Conservation (phyloP, 1,140 invertebrate genomes). For the Homarus americanus region DNA sequence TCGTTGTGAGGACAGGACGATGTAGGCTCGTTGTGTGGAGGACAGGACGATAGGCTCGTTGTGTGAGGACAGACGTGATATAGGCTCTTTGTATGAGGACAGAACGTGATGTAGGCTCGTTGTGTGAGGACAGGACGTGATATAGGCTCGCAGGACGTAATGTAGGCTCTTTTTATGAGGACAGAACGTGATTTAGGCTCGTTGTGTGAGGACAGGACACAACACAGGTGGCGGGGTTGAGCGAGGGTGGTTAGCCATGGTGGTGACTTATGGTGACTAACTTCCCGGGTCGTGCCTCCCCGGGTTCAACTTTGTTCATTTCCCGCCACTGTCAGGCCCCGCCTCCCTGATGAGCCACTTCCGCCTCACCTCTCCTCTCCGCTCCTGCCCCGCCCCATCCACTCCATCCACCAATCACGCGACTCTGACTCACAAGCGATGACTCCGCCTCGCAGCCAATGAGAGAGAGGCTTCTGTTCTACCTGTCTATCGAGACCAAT, state of each 20-base stretch:
- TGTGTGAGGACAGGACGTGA: neutral
- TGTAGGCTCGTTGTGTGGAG: no score
- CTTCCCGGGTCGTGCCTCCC: conserved; percentile 5
- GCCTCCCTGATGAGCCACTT: conserved; percentile 37
- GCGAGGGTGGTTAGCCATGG: neutral
- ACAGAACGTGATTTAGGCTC: neutral
- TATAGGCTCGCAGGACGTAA: neutral
- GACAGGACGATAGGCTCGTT: neutral
- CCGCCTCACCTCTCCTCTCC: conserved; percentile 12
- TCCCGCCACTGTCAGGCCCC: conserved; percentile 52
- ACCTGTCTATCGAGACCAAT: conserved; percentile 44
- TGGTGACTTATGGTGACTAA: conserved; percentile 11
- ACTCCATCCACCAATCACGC: conserved; percentile 19
- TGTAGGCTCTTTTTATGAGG: neutral
- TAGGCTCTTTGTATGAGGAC: neutral
- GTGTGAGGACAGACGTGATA: neutral
- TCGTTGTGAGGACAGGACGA: no score
- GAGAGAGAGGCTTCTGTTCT: conserved; percentile 51
- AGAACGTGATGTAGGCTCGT: neutral
- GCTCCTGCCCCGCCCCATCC: conserved; percentile 7
- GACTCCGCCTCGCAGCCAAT: conserved; percentile 49
- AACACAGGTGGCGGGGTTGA: neutral
- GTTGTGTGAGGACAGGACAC: neutral
- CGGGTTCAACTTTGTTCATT: conserved; percentile 65
- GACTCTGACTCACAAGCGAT: neutral